A percentile compares a stretch with the other conserved stretches of the same genome.
Conservation (phyloP, 2,888 invertebrate genomes). For the Pseudoips prasinana region DNA sequence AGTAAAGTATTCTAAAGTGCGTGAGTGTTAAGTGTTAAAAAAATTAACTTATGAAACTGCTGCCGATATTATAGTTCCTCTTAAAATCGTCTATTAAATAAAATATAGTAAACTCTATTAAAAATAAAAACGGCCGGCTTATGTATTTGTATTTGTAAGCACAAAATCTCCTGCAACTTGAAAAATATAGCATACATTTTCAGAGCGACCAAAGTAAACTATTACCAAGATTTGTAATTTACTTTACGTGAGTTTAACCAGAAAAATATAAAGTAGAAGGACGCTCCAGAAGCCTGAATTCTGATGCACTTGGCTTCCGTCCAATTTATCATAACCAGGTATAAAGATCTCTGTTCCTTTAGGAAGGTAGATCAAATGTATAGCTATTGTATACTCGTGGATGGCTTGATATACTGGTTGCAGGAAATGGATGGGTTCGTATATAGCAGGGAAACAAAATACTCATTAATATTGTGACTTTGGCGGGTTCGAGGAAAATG, state of each 20-base stretch:
- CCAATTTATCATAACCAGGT: slow-evolving; percentile 19
- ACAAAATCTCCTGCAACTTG: too few relatives aligned
- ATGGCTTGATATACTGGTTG: slow-evolving; percentile 12
- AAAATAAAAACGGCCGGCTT: too few relatives aligned
- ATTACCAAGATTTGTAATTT: slow-evolving; percentile 18
- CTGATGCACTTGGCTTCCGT: slow-evolving; percentile 29
- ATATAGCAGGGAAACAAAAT: slow-evolving; percentile 23
- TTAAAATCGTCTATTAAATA: too few relatives aligned
- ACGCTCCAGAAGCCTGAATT: slow-evolving; percentile 23
- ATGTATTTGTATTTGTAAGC: too few relatives aligned
- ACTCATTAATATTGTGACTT: slow-evolving; percentile 18
- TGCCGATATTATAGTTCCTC: too few relatives aligned
- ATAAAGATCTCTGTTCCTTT: slow-evolving; percentile 10
- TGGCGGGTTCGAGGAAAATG: too few relatives aligned
- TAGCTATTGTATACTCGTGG: slow-evolving; percentile 6
- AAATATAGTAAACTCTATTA: too few relatives aligned
- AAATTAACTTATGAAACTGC: too few relatives aligned
- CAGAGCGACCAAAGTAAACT: background rate
- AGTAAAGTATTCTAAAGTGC: too few relatives aligned
- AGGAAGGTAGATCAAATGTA: slow-evolving; percentile 2
- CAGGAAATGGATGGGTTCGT: slow-evolving; percentile 3
- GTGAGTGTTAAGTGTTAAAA: too few relatives aligned
- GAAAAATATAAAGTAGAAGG: slow-evolving; percentile 23
- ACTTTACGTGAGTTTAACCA: slow-evolving; percentile 19
- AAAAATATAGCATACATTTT: slow-evolving; percentile 4